Conservation (phyloP, 2,113 vertebrate genomes). For the Rhineura floridana region DNA sequence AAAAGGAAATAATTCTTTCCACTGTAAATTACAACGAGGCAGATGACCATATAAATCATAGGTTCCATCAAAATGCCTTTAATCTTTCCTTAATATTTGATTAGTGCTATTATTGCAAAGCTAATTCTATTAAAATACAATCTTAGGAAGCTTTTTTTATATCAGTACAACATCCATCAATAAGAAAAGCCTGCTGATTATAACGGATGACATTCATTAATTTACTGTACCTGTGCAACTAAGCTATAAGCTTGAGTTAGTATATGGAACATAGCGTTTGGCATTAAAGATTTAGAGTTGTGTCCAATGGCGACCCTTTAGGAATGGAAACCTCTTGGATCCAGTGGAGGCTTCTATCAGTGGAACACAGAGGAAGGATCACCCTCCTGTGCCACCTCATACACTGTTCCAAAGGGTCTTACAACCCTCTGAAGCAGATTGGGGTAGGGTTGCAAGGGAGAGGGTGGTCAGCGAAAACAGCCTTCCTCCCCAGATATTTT, state of each 20-base stretch:
- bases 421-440: too few species aligned
- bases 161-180: neutral
- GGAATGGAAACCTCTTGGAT: neutral
- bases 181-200: neutral
- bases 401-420: too few species aligned
- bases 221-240: neutral
- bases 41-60: too few species aligned
- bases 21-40: too few species aligned
- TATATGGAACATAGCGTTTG: neutral
- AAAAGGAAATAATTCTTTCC: too few species aligned
- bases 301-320: neutral
- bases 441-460: too few species aligned
- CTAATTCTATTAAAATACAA: neutral
- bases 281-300: neutral
- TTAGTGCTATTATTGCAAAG: neutral
- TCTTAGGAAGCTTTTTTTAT: neutral
- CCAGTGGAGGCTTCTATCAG: neutral
- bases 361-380: neutral
- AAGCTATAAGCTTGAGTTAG: neutral
- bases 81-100: too few species aligned
- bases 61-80: too few species aligned
- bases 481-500: too few species aligned
- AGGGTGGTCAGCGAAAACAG: too few species aligned
- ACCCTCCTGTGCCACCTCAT: too few species aligned
- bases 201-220: neutral